Percentiles rank a stretch among this genome's conserved stretches.
These are phyloP conservation scores for Sminthurides bifidus DNA, from an alignment of 1,140 invertebrate species.

Conservation along the genomic window DNA sequence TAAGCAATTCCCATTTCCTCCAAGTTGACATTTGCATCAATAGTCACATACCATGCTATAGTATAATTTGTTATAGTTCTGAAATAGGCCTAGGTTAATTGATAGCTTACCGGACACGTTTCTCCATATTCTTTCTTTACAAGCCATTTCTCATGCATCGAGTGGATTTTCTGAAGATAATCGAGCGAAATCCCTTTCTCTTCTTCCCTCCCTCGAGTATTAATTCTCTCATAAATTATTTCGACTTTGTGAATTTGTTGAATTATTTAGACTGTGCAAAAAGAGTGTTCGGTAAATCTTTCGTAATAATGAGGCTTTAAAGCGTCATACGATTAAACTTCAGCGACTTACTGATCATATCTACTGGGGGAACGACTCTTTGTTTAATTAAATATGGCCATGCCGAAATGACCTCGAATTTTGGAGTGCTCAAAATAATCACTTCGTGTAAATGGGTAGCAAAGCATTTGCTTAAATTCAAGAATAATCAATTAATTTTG, in stretches of 20 bases:
- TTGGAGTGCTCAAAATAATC: slow-evolving; percentile 43
- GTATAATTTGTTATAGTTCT: too few species aligned
- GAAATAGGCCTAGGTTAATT: too few species aligned
- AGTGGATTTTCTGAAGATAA: slow-evolving; percentile 63
- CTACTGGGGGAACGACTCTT: slow-evolving; percentile 56
- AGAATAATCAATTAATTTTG: too few species aligned
- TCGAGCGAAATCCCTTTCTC: slow-evolving; percentile 59
- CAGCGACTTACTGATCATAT: slow-evolving; percentile 73
- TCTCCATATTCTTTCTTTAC: too few species aligned
- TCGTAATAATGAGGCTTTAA: too few species aligned
- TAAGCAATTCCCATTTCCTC: too few species aligned
- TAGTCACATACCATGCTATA: too few species aligned
- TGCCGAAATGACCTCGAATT: slow-evolving; percentile 61
- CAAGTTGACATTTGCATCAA: too few species aligned
- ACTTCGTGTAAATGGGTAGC: slow-evolving; percentile 59
- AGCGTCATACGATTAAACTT: too few species aligned
- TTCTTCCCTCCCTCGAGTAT: slow-evolving; percentile 59
- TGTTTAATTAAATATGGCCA: slow-evolving; percentile 71
- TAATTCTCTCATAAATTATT: slow-evolving; percentile 66
- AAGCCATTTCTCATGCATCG: slow-evolving; percentile 77
- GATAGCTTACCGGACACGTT: too few species aligned
- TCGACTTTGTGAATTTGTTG: slow-evolving; percentile 74
- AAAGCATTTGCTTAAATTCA: slow-evolving; percentile 66
- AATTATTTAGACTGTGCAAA: too few species aligned
- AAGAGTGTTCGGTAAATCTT: too few species aligned